A percentile compares a stretch with the other conserved stretches of the same genome.
Evolutionary conservation across 2,113 vertebrate genomes (phyloP).

Genomic region (Paramisgurnus dabryanus): DNA sequence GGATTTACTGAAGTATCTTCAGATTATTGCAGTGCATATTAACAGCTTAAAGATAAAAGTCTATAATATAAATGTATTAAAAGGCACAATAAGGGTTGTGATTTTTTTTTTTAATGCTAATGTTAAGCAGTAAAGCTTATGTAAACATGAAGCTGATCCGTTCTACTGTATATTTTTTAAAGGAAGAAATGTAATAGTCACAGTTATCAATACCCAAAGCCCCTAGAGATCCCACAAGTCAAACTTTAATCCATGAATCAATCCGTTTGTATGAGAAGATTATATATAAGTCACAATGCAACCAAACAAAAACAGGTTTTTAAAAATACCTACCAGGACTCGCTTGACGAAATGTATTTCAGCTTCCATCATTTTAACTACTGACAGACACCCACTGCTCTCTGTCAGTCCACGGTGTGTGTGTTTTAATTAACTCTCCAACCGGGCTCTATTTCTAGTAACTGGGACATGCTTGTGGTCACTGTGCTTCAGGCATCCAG

Average conservation of each 20-base stretch:
- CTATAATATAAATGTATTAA: too few relatives aligned
- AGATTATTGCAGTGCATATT: too few relatives aligned
- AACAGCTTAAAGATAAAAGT: too few relatives aligned
- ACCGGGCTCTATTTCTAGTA: conserved; percentile 38
- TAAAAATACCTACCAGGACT: too few relatives aligned
- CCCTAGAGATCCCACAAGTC: background rate
- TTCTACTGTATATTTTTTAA: background rate
- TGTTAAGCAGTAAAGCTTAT: too few relatives aligned
- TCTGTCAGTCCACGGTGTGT: background rate
- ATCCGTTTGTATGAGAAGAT: background rate
- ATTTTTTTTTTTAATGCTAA: background rate
- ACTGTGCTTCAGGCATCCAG: conserved; percentile 28
- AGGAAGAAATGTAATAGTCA: background rate
- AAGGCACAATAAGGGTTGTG: background rate
- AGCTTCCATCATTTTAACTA: background rate
- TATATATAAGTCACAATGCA: background rate
- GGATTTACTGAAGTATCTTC: too few relatives aligned
- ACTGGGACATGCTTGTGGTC: conserved; percentile 40
- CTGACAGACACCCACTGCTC: conserved; percentile 9
- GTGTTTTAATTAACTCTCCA: conserved; percentile 22
- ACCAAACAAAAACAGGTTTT: background rate
- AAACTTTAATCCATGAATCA: background rate
- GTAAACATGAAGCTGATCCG: background rate
- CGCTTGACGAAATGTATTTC: background rate
- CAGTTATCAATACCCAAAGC: background rate